Percentiles rank a stretch among this genome's conserved stretches.
Conservation (phyloP, 2,797 vertebrate genomes). For the Pteronotus mesoamericanus region DNA sequence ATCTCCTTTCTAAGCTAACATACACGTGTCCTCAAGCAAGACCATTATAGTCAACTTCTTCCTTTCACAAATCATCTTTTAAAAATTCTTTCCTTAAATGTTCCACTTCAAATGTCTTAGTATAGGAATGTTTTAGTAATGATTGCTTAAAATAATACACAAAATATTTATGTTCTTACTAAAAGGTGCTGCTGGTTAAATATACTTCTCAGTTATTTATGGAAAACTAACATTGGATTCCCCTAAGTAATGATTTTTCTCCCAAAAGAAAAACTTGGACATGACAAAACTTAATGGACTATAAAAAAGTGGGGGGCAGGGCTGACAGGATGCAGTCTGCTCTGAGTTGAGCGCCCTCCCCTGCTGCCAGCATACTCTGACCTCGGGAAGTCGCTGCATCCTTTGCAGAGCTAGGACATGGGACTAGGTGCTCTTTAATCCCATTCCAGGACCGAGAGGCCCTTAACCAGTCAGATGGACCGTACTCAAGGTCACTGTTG, state of each 20-base stretch:
- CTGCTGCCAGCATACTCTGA: background rate
- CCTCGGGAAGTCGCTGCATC: constrained; percentile 36
- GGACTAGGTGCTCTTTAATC: constrained; percentile 41
- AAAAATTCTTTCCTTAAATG: background rate
- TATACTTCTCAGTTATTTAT: constrained; percentile 35
- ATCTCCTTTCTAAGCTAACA: background rate
- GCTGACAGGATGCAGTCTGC: background rate
- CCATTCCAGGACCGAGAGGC: background rate
- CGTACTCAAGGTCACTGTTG: background rate
- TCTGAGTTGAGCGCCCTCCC: background rate
- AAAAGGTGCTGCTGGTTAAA: background rate
- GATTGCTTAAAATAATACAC: constrained; percentile 19
- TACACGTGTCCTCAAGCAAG: background rate
- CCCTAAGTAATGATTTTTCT: background rate
- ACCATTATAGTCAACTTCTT: background rate
- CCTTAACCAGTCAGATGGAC: constrained; percentile 12
- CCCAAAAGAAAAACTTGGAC: constrained; percentile 8
- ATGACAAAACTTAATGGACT: background rate
- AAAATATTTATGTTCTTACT: constrained; percentile 15
- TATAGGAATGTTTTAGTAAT: constrained; percentile 16
- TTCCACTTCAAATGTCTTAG: background rate
- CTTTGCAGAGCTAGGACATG: background rate
- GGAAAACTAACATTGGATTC: background rate
- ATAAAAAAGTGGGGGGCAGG: background rate
- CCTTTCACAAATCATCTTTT: background rate